Percentiles rank a stretch among this genome's conserved stretches.
Conservation (phyloP, 2,113 vertebrate species). For the Trachemys scripta region DNA sequence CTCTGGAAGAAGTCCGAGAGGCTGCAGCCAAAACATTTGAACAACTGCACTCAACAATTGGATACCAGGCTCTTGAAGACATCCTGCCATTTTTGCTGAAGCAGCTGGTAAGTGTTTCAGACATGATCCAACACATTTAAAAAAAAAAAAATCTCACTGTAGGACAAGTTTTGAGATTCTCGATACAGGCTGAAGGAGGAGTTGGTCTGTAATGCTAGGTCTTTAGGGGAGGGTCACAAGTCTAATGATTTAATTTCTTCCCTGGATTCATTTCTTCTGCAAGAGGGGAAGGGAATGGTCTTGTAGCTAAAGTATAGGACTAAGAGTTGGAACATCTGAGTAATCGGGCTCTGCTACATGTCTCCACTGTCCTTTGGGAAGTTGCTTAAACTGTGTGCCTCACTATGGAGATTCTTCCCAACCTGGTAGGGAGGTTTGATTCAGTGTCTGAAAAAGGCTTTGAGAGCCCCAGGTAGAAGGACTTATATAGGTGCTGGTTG, state of each 20-base stretch:
- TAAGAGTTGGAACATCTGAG: not conserved
- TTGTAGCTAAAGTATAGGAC: not conserved
- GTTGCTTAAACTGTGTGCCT: not conserved
- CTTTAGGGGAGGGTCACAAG: not conserved
- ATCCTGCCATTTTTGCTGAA: constrained; percentile 94
- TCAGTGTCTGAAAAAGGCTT: not conserved
- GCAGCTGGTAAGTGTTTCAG: constrained; percentile 89
- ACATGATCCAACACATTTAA: not conserved
- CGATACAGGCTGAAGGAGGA: not conserved
- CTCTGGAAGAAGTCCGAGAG: constrained; percentile 95
- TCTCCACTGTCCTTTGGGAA: not conserved
- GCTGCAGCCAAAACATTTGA: constrained; percentile 98
- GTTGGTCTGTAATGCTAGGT: not conserved
- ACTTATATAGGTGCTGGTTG: not conserved
- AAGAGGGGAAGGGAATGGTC: not conserved
- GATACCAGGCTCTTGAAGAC: constrained; percentile 96
- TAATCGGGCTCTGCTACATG: not conserved
- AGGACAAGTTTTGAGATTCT: constrained; percentile 38
- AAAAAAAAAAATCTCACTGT: not conserved
- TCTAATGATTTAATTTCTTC: not conserved
- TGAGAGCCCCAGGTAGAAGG: not conserved
- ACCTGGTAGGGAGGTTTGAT: not conserved
- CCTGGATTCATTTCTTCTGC: not conserved
- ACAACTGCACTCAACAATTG: constrained; percentile 97
- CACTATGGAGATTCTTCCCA: not conserved